Evolutionary conservation across 1,140 invertebrate species (phyloP).

Genomic region (Archegozetes longisetosus): DNA sequence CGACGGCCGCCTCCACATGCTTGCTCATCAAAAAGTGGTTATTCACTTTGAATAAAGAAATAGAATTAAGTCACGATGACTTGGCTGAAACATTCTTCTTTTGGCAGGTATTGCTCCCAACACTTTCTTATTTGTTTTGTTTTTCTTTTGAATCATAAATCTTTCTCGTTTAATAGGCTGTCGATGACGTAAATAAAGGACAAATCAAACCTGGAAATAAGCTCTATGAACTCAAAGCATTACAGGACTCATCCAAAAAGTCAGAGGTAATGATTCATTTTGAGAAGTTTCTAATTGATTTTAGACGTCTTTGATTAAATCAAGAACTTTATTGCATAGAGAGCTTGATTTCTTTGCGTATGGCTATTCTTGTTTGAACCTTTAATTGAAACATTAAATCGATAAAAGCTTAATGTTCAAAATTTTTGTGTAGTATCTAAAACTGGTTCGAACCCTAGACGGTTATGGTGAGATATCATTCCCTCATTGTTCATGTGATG

Average conservation of each 20-base stretch:
- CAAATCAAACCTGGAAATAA: conserved; percentile 72
- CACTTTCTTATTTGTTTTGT: background rate
- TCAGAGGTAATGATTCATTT: conserved; percentile 41
- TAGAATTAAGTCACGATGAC: conserved; percentile 43
- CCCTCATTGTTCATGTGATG: conserved; percentile 87
- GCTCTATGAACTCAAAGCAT: conserved; percentile 82
- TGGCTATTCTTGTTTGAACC: too few species aligned
- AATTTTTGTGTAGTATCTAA: conserved; percentile 46
- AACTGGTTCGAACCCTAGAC: conserved; percentile 61
- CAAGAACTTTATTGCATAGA: too few species aligned
- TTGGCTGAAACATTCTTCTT: conserved; percentile 55
- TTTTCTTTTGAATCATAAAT: background rate
- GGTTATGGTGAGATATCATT: conserved; percentile 85
- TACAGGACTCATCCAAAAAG: conserved; percentile 74
- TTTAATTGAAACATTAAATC: too few species aligned
- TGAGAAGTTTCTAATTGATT: background rate
- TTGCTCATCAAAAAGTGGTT: conserved; percentile 86
- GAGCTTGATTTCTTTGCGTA: too few species aligned
- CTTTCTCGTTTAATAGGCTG: conserved; percentile 38
- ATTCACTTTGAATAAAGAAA: conserved; percentile 60
- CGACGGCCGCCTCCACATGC: conserved; percentile 91
- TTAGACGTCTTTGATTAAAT: too few species aligned
- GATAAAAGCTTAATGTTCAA: conserved; percentile 4
- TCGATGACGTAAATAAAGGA: conserved; percentile 87
- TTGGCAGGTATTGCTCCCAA: conserved; percentile 40